Evolutionary conservation across 2,113 vertebrate species (phyloP), one percentile per base, ranked within the genome.

Genomic region (Toxotes jaculatrix): DNA sequence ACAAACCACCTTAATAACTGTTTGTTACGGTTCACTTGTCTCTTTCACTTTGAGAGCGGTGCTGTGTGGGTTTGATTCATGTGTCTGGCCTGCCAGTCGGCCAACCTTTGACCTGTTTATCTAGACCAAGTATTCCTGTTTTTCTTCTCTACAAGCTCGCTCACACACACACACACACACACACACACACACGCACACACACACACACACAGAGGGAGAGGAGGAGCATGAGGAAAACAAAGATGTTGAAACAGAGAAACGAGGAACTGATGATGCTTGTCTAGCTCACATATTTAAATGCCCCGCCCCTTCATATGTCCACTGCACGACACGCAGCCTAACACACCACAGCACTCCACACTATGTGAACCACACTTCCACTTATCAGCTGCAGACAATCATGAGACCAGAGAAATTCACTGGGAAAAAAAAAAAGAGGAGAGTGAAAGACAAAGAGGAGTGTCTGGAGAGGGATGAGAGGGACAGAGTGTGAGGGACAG

Each of bases 81-180:
- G 66, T 47, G 83, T 87, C 83, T 87, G 79, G 66, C n/a, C 77
- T 83, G 79, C 59, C 81, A 31, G 76, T 42, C 69, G 69, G 27
- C 36, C 3, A 36, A 27, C 84, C 61, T 87, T 38, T 77, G 73
- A 84, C 80, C 66, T 27, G 36, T 78, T 78, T 65, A 85, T 83
- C 78, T 59, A 40, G 45, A 4, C 38, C 9, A 3, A 21, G 23
- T 27, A 56, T 66, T 47, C 1, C 0, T 55, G 47, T 43, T 61
- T 59, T 45, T 31, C 16, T 31, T 38, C n/a, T 56, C 21, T 53
- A 74, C 10, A 67, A 57, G 65, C 11, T 31, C 16, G 4, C 31
- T 51, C 9, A 7, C 42, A 43, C 42, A 10, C 63, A 56, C 10
- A 43, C 23, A 71, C n/a, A 81, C 43, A 38, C 43, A 55, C 27